Evolutionary conservation across 2,797 vertebrate species (phyloP).

Genomic region (Xenopus petersii): DNA sequence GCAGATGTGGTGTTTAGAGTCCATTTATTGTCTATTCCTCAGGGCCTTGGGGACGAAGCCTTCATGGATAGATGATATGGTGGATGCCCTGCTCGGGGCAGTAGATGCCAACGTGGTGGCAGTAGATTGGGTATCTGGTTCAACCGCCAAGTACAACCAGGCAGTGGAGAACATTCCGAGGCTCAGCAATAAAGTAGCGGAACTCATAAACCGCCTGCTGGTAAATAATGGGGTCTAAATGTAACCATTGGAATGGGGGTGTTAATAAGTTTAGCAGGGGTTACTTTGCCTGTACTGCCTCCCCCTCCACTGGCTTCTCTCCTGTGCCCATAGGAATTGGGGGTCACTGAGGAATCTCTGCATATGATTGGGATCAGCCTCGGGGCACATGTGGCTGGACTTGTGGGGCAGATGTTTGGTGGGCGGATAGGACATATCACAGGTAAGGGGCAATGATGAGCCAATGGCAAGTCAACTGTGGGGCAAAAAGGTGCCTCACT

Average conservation of each 20-base stretch:
- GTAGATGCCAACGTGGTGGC: constrained; percentile 78
- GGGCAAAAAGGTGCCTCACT: too few species aligned
- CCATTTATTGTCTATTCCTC: neutral
- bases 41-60: constrained; percentile 86
- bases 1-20: neutral
- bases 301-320: neutral
- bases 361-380: constrained; percentile 93
- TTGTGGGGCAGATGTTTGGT: constrained; percentile 82
- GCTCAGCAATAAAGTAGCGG: constrained; percentile 77
- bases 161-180: constrained; percentile 84
- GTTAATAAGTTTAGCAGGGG: too few species aligned
- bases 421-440: constrained; percentile 88
- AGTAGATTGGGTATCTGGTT: constrained; percentile 85
- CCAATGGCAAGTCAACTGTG: too few species aligned
- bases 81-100: constrained; percentile 66
- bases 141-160: constrained; percentile 78
- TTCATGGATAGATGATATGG: constrained; percentile 79
- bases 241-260: too few species aligned
- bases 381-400: constrained; percentile 85
- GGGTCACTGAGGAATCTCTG: constrained; percentile 68
- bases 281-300: too few species aligned
- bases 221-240: constrained; percentile 57
- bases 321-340: neutral
- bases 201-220: constrained; percentile 80
- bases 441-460: constrained; percentile 65